phyloP scores from a whole-genome alignment of 2,797 vertebrate genomes.

The Sebastes cheni region DNA sequence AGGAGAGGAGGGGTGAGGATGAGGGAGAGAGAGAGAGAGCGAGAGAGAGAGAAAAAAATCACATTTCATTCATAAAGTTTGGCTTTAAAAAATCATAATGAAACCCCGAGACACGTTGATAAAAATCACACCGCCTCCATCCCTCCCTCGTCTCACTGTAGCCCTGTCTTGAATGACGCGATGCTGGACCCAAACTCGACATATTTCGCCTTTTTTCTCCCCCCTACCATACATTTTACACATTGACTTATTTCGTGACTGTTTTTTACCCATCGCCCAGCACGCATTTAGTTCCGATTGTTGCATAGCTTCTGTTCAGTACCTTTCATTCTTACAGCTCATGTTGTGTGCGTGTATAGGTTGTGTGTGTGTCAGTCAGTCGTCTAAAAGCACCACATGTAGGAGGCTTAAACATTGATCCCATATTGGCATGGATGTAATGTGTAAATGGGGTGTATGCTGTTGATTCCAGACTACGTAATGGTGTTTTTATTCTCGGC shows the following conservation, averaged over 20 bases:
- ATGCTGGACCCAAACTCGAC: slow-evolving; percentile 76
- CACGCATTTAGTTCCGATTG: slow-evolving; percentile 60
- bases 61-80: slow-evolving; percentile 91
- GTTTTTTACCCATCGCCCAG: slow-evolving; percentile 58
- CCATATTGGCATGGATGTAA: slow-evolving; percentile 54
- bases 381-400: slow-evolving; percentile 51
- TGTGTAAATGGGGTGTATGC: slow-evolving; percentile 75
- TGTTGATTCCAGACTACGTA: slow-evolving; percentile 80
- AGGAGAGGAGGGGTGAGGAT: slow-evolving; percentile 75
- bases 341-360: slow-evolving; percentile 20
- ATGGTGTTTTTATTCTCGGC: slow-evolving; percentile 78
- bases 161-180: slow-evolving; percentile 73
- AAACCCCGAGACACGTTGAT: slow-evolving; percentile 85
- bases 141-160: slow-evolving; percentile 65
- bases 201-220: slow-evolving; percentile 68
- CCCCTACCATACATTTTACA: slow-evolving; percentile 69
- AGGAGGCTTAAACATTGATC: slow-evolving; percentile 62
- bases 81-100: slow-evolving; percentile 90
- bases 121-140: slow-evolving; percentile 80
- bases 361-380: slow-evolving; percentile 4
- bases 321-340: background rate
- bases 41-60: slow-evolving; percentile 80
- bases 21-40: slow-evolving; percentile 73
- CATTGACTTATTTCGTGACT: slow-evolving; percentile 78
- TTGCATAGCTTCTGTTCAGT: slow-evolving; percentile 29